Conservation (phyloP, 2,888 invertebrate genomes). For the Limenitis arthemis region DNA sequence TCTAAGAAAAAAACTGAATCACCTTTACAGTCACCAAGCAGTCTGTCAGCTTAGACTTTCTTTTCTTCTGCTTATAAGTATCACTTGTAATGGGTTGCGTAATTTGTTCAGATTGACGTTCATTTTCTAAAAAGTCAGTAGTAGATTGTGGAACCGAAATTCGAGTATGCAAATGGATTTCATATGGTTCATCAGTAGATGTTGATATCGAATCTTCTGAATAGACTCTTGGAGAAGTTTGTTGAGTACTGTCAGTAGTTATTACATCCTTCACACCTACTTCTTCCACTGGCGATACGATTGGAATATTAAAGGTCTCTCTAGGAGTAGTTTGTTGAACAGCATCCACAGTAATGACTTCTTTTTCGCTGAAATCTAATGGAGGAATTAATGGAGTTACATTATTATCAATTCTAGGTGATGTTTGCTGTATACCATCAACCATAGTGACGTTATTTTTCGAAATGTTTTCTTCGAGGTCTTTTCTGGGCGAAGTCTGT, state of each 20-base stretch:
- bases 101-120: conserved; percentile 44
- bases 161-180: conserved; percentile 73
- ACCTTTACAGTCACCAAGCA: no score
- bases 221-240: conserved; percentile 74
- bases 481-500: conserved; percentile 36
- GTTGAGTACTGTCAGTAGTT: conserved; percentile 36
- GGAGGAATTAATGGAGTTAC: conserved; percentile 13
- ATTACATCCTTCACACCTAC: conserved; percentile 13
- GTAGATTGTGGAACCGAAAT: conserved; percentile 67
- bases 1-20: no score
- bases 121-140: conserved; percentile 53
- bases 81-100: conserved; percentile 45
- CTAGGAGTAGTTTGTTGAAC: conserved; percentile 44
- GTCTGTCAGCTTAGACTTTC: conserved; percentile 52
- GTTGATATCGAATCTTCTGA: conserved; percentile 66
- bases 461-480: conserved; percentile 17
- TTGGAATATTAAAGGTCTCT: conserved; percentile 11
- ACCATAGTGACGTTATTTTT: conserved; percentile 28
- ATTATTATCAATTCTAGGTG: conserved; percentile 53
- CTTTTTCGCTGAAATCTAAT: conserved; percentile 33
- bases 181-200: conserved; percentile 70
- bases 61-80: conserved; percentile 54
- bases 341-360: conserved; percentile 37
- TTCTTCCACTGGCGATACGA: conserved; percentile 2
- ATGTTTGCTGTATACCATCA: conserved; percentile 67